These are phyloP conservation scores for Bradypodion ventrale DNA, from an alignment of 2,797 vertebrate species.

Conservation along the genomic window DNA sequence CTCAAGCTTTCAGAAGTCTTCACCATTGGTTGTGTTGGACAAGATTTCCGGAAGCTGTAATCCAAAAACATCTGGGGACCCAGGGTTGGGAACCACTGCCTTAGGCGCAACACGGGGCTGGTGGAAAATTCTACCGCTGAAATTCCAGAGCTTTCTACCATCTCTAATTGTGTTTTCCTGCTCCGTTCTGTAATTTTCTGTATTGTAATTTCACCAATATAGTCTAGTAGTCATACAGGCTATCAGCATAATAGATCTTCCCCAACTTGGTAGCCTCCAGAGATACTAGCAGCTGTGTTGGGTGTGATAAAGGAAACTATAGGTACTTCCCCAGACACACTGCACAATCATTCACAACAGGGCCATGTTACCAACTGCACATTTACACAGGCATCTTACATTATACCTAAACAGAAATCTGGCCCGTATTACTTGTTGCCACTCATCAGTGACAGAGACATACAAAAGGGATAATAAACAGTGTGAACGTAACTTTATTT, in stretches of 20 bases:
- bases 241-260: too few relatives aligned
- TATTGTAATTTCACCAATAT: background rate
- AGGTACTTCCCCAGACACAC: background rate
- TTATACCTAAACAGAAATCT: background rate
- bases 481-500: slow-evolving; percentile 55
- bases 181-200: background rate
- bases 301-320: background rate
- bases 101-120: too few relatives aligned
- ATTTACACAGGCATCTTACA: background rate
- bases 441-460: slow-evolving; percentile 14
- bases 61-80: too few relatives aligned
- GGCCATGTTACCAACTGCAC: too few relatives aligned
- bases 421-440: too few relatives aligned
- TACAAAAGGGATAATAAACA: slow-evolving; percentile 35
- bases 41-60: too few relatives aligned
- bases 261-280: too few relatives aligned
- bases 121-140: background rate
- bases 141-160: background rate
- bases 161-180: background rate
- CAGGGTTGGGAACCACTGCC: too few relatives aligned
- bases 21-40: too few relatives aligned
- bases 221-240: background rate
- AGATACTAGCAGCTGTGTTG: too few relatives aligned
- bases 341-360: too few relatives aligned
- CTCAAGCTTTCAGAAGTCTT: too few relatives aligned